phyloP scores from a whole-genome alignment of 2,113 vertebrate genomes.

The Gnathonemus echidnorhynchus region DNA sequence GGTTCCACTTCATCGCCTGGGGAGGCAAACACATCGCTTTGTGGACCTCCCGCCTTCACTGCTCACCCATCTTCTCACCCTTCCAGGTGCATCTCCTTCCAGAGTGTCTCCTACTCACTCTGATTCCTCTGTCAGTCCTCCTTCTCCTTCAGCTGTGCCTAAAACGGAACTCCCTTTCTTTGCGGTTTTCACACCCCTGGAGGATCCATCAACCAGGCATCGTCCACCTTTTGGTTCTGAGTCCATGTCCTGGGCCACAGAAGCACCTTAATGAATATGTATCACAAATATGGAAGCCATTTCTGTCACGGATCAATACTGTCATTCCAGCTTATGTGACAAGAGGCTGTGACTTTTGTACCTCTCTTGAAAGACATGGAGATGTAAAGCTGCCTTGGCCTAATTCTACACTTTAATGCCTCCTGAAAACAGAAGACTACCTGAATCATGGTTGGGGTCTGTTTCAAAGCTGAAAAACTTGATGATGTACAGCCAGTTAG shows the following conservation, averaged over 20 bases:
- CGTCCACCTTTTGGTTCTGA: neutral
- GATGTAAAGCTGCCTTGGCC: neutral
- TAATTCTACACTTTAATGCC: neutral
- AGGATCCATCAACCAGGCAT: neutral
- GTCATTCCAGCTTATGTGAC: neutral
- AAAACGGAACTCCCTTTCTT: neutral
- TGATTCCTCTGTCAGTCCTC: neutral
- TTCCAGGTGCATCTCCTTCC: neutral
- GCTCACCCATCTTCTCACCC: neutral
- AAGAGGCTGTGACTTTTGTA: neutral
- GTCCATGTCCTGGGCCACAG: neutral
- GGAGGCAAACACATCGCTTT: neutral
- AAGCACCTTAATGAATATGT: neutral
- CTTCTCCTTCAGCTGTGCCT: neutral
- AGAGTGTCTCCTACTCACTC: neutral
- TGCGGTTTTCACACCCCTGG: neutral
- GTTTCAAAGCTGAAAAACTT: no score
- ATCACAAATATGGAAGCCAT: neutral
- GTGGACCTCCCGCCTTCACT: neutral
- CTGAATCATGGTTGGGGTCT: no score
- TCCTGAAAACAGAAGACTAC: neutral
- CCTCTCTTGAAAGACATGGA: neutral
- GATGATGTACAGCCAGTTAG: no score
- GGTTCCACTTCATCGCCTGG: neutral
- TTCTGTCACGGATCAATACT: neutral